These are phyloP conservation scores for Venusia cambrica DNA, from an alignment of 2,888 invertebrate genomes.

Conservation along the genomic window DNA sequence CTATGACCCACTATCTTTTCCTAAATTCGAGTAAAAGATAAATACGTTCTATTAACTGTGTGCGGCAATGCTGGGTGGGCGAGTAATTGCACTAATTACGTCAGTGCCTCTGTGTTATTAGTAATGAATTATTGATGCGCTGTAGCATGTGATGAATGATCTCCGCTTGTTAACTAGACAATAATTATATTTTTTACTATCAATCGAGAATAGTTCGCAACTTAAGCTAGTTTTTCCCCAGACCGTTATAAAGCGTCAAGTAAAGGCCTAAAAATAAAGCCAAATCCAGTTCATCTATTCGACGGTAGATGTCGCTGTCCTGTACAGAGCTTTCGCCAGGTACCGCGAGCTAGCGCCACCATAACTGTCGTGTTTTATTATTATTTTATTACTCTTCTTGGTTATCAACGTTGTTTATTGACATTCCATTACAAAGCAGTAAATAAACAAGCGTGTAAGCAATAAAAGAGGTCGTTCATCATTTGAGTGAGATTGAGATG, in stretches of 20 bases:
- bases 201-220: constrained; percentile 26
- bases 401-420: constrained; percentile 65
- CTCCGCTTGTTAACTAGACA: constrained; percentile 54
- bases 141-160: constrained; percentile 60
- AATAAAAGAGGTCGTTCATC: constrained; percentile 68
- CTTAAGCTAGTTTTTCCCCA: constrained; percentile 20
- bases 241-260: constrained; percentile 16
- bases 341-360: constrained; percentile 41
- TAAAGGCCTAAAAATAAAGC: constrained; percentile 23
- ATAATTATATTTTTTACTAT: constrained; percentile 38
- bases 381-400: constrained; percentile 56
- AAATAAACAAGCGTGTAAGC: constrained; percentile 66
- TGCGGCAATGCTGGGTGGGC: constrained; percentile 68
- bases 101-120: constrained; percentile 69
- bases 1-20: constrained; percentile 31
- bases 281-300: constrained; percentile 43
- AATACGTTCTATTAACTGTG: constrained; percentile 58
- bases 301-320: constrained; percentile 61
- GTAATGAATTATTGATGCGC: constrained; percentile 74
- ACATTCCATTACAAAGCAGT: constrained; percentile 66
- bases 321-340: constrained; percentile 33
- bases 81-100: constrained; percentile 75
- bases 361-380: constrained; percentile 53
- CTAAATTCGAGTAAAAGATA: constrained; percentile 60
- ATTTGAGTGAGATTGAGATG: constrained; percentile 62